Evolutionary conservation across 2,113 vertebrate species (phyloP).

Genomic region (Ranitomeya variabilis): DNA sequence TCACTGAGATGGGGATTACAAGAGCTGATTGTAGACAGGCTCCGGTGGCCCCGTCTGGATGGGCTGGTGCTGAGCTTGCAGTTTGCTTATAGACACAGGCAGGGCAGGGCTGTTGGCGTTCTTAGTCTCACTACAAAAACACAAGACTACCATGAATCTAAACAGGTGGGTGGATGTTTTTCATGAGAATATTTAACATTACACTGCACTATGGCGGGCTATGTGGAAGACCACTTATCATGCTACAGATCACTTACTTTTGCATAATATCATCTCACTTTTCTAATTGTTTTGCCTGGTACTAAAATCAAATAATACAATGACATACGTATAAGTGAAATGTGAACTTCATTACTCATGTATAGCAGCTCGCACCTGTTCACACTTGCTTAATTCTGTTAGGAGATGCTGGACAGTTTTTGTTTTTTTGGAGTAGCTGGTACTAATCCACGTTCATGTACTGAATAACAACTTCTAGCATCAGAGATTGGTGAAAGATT

Average conservation of each 20-base stretch:
- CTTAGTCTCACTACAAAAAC: slow-evolving; percentile 58
- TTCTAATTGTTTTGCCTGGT: not conserved
- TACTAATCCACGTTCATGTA: no score
- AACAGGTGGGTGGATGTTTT: slow-evolving; percentile 66
- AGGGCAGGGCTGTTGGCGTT: slow-evolving; percentile 63
- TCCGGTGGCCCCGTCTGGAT: slow-evolving; percentile 62
- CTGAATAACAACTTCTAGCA: no score
- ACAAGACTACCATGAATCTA: slow-evolving; percentile 63
- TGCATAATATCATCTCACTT: not conserved
- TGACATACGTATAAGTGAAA: no score
- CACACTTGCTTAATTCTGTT: no score
- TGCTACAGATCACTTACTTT: not conserved
- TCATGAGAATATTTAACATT: not conserved
- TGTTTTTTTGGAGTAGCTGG: no score
- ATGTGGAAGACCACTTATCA: not conserved
- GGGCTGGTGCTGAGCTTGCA: slow-evolving; percentile 78
- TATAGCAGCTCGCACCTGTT: no score
- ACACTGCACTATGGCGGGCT: not conserved
- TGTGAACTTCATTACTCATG: no score
- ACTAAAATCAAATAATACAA: no score
- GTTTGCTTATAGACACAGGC: slow-evolving; percentile 67
- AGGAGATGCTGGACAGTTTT: no score
- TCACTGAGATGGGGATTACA: slow-evolving; percentile 60
- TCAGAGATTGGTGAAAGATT: no score
- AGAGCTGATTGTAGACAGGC: slow-evolving; percentile 70